Conservation (phyloP, 2,888 invertebrate species). For the Lycophotia porphyrea region DNA sequence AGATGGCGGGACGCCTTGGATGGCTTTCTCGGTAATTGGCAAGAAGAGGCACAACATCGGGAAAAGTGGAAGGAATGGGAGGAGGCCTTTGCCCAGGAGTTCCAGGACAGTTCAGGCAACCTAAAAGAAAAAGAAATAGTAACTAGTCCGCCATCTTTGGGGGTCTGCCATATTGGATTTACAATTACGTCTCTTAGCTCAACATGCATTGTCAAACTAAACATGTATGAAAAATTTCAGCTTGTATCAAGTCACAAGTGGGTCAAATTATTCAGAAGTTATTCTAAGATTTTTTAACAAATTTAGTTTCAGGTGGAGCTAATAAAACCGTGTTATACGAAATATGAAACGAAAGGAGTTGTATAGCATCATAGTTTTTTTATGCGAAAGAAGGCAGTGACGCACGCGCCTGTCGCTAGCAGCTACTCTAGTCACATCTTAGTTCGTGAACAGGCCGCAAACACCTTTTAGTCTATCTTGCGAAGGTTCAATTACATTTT, state of each 20-base stretch:
- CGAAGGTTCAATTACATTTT: background rate
- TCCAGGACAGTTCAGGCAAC: too few relatives aligned
- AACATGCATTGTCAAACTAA: background rate
- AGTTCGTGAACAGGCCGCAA: background rate
- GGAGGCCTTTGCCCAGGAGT: too few relatives aligned
- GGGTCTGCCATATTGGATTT: background rate
- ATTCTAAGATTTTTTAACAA: background rate
- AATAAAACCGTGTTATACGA: too few relatives aligned
- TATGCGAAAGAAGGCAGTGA: background rate
- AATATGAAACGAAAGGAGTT: background rate
- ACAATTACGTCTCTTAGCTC: background rate
- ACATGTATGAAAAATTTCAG: background rate
- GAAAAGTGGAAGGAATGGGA: too few relatives aligned
- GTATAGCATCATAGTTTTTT: too few relatives aligned
- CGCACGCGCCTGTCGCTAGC: background rate
- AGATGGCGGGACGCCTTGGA: too few relatives aligned
- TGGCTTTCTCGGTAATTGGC: too few relatives aligned
- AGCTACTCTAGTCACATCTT: background rate
- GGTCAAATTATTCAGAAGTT: background rate
- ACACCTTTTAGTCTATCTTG: background rate
- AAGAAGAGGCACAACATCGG: too few relatives aligned
- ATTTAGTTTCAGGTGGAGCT: too few relatives aligned
- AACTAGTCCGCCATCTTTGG: background rate
- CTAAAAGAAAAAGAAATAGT: too few relatives aligned
- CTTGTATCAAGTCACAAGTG: too few relatives aligned